phyloP scores from a whole-genome alignment of 2,888 invertebrate genomes.

The Trachelus tabidus region DNA sequence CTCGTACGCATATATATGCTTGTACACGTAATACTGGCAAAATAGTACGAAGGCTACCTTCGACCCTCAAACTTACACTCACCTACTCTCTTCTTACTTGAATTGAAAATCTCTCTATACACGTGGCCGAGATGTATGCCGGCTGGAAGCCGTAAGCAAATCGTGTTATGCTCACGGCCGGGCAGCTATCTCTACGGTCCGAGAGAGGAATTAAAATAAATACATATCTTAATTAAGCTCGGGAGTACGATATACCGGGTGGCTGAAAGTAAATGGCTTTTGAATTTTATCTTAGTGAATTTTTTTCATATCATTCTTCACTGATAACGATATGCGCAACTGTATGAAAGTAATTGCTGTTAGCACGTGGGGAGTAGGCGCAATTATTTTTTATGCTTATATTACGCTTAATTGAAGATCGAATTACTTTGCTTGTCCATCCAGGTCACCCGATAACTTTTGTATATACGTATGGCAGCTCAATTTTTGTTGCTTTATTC shows the following conservation, averaged over 20 bases:
- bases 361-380: not conserved
- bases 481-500: conserved; percentile 37
- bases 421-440: not conserved
- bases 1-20: not conserved
- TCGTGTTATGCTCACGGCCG: conserved; percentile 55
- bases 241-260: conserved; percentile 38
- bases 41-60: not conserved
- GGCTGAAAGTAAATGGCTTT: conserved; percentile 22
- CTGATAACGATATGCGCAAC: not conserved
- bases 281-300: not conserved
- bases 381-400: not conserved
- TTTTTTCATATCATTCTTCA: not conserved
- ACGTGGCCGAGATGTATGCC: conserved; percentile 46
- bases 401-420: not conserved
- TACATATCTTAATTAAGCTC: conserved; percentile 65
- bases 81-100: conserved; percentile 46
- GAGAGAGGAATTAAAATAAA: conserved; percentile 63
- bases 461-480: conserved; percentile 28
- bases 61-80: not conserved
- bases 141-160: conserved; percentile 58
- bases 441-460: conserved; percentile 32
- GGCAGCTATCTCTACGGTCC: conserved; percentile 51
- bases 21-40: not conserved
- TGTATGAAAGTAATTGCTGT: not conserved
- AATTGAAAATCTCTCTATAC: conserved; percentile 59